A percentile compares a stretch with the other conserved stretches of the same genome.
Evolutionary conservation across 1,140 invertebrate species (phyloP).

Genomic region (Tetramorium alpestre): DNA sequence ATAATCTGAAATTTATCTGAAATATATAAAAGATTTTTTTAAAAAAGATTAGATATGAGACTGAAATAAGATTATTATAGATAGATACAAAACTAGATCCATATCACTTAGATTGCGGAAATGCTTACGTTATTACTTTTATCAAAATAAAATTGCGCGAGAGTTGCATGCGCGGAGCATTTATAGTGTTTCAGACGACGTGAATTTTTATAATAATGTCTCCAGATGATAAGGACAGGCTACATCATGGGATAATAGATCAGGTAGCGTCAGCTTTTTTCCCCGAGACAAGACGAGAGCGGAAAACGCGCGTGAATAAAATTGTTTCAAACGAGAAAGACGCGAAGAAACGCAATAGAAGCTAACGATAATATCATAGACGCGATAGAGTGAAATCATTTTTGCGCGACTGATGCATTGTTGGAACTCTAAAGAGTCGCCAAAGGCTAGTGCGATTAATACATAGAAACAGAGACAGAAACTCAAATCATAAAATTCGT

Average conservation of each 20-base stretch:
- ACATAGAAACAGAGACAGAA: not conserved
- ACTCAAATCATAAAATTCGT: slow-evolving; percentile 24
- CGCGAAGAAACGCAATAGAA: slow-evolving; percentile 1
- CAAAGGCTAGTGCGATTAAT: slow-evolving; percentile 3
- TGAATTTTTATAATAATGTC: slow-evolving; percentile 47
- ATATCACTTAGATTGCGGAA: not conserved
- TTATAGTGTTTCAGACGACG: not conserved
- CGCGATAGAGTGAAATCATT: slow-evolving; percentile 32
- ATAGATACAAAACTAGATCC: not conserved
- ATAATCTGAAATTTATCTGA: too few relatives aligned
- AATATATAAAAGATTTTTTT: not conserved
- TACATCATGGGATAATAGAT: slow-evolving; percentile 46
- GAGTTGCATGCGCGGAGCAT: not conserved
- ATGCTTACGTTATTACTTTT: not conserved
- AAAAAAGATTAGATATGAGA: not conserved
- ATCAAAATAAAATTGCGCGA: not conserved
- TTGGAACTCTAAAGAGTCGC: not conserved
- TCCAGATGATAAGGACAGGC: slow-evolving; percentile 9
- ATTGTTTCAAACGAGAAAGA: slow-evolving; percentile 28
- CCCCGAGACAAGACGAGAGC: not conserved
- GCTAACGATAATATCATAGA: slow-evolving; percentile 22
- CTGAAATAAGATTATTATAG: not conserved
- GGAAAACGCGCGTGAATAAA: not conserved
- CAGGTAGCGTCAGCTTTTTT: slow-evolving; percentile 28
- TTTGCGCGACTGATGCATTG: not conserved